Percentiles rank a stretch among this genome's conserved stretches.
phyloP scores from a whole-genome alignment of 2,888 invertebrate species.

The Mylabris sibirica region DNA sequence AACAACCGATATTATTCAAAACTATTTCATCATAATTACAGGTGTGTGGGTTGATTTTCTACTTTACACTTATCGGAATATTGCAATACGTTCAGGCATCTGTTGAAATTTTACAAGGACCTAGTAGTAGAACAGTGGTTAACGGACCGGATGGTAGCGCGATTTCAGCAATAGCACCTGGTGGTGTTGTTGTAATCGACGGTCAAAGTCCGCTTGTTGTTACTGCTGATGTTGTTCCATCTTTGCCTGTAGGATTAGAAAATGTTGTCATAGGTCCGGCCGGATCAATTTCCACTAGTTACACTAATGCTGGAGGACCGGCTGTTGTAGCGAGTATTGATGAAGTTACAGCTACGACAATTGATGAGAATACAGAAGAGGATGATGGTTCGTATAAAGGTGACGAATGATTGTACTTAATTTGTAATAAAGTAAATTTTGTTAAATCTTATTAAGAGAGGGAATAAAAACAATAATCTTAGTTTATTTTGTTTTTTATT shows the following conservation, averaged over 20 bases:
- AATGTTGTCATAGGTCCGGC: conserved; percentile 12
- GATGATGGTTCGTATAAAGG: conserved; percentile 41
- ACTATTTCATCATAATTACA: not conserved
- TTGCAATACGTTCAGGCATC: conserved; percentile 13
- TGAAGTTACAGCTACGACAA: conserved; percentile 20
- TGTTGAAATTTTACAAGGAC: conserved; percentile 41
- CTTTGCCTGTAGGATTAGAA: not conserved
- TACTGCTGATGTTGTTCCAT: conserved; percentile 2
- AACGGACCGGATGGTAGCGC: conserved; percentile 46
- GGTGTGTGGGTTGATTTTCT: conserved; percentile 35
- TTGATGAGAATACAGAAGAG: conserved; percentile 33
- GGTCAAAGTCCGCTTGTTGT: not conserved
- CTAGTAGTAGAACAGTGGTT: conserved; percentile 43
- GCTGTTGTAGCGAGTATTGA: conserved; percentile 38
- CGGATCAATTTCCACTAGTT: not conserved
- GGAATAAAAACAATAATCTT: not conserved
- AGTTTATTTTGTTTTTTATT: conserved; percentile 11
- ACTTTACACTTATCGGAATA: conserved; percentile 17
- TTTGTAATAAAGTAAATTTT: not conserved
- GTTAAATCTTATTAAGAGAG: not conserved
- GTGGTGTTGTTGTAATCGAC: conserved; percentile 38
- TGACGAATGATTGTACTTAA: not conserved
- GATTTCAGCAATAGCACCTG: conserved; percentile 40
- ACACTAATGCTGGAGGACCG: conserved; percentile 41
- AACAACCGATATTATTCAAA: not conserved